Base-by-base conservation (phyloP, 64 coral and sea anemone species). In the Stylophora pistillata region DNA sequence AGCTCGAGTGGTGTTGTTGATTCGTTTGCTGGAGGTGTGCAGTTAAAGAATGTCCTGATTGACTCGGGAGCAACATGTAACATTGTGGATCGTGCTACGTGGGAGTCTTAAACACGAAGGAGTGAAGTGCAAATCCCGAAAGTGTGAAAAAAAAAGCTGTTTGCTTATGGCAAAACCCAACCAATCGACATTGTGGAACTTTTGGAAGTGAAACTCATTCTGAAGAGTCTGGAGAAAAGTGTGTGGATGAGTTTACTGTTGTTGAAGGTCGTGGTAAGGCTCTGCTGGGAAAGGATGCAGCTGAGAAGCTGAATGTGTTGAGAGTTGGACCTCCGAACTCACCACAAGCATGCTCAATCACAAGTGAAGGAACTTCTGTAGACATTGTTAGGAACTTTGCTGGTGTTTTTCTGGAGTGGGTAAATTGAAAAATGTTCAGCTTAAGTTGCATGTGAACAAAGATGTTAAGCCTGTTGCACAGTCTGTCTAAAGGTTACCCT, bases 51-150 rank as follows among this genome's bases (percentile, higher is more conserved):
- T 57, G 78, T 89, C 53, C 69, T 89, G 27, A 93, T 89, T 84
- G 70, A 93, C 58, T 88, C 86, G 0, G 85, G 91, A 21, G 85
- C 91, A 66, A 73, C 85, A 58, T 93, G 91, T 30, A 88, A 93
- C 69, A 47, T 93, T 62, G 72, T 93, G 34, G 91, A 89, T 83
- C 29, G 60, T 65, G 33, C 28, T 53, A 93, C 86, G 10, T 93
- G 86, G 91, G 72, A 81, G 60, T 73, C 63, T 93, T 20, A 93
- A 93, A 63, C 66, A 88, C 30, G 74, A 93, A 29, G 56, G 60
- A 76, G 91, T 88, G 41, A 78, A 76, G 70, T 93, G 86, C 47
- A 30, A 80, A 47, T 88, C 61, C 58, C 31, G 16, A 15, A 93
- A 62, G 63, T 92, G 25, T 16, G n/a, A n/a, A 47, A 80, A 21